phyloP scores from a whole-genome alignment of 1,140 invertebrate genomes.

The Agraylea sexmaculata region DNA sequence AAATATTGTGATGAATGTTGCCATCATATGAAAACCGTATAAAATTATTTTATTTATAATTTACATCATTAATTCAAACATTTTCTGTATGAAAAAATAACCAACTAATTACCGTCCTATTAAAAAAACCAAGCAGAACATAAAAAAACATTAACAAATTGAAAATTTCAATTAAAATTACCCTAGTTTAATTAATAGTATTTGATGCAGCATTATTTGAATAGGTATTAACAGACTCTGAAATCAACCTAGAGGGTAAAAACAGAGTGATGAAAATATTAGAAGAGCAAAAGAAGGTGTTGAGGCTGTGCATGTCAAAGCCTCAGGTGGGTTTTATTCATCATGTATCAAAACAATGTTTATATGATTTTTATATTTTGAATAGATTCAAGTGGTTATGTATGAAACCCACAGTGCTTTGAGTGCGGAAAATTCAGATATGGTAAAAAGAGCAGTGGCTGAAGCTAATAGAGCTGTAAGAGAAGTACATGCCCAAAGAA shows the following conservation, averaged over 20 bases:
- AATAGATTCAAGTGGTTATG: constrained; percentile 52
- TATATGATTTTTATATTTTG: background rate
- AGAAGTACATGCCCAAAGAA: constrained; percentile 42
- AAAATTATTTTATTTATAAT: too few relatives aligned
- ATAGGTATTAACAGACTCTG: constrained; percentile 48
- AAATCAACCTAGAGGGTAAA: constrained; percentile 45
- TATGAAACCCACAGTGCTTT: constrained; percentile 60
- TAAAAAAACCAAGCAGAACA: too few relatives aligned
- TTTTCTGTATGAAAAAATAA: too few relatives aligned
- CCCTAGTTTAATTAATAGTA: too few relatives aligned
- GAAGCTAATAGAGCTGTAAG: constrained; percentile 49
- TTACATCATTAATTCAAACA: too few relatives aligned
- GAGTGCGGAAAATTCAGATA: constrained; percentile 50
- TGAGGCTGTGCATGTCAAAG: constrained; percentile 52
- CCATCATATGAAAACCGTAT: too few relatives aligned
- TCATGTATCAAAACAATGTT: constrained; percentile 1
- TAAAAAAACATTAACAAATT: too few relatives aligned
- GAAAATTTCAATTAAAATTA: too few relatives aligned
- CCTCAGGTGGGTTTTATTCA: constrained; percentile 46
- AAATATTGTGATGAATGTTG: too few relatives aligned
- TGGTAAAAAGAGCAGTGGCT: constrained; percentile 46
- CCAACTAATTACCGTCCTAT: too few relatives aligned
- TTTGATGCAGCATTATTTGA: too few relatives aligned
- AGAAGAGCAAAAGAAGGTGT: constrained; percentile 53
- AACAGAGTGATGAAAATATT: constrained; percentile 45